These are phyloP conservation scores for Globicephala melas DNA, from an alignment of 2,113 vertebrate species.

Conservation along the genomic window DNA sequence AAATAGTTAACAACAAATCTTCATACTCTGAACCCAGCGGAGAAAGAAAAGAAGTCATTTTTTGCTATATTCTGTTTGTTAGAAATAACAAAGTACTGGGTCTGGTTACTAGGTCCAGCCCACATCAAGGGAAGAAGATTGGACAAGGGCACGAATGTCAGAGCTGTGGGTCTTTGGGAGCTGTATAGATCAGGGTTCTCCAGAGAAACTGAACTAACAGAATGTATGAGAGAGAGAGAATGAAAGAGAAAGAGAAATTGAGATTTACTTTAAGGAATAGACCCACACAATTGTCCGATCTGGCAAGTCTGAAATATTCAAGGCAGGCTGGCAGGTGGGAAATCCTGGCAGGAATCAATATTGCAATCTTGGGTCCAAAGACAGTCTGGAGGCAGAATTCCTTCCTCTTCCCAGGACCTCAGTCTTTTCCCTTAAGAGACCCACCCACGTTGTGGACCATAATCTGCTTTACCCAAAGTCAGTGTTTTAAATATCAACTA, in stretches of 20 bases:
- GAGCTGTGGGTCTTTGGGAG: background rate
- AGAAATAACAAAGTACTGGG: background rate
- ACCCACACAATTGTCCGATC: background rate
- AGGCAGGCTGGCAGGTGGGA: background rate
- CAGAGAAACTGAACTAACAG: background rate
- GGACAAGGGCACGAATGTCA: background rate
- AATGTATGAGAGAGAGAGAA: background rate
- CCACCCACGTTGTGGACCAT: background rate
- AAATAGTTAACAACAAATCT: background rate
- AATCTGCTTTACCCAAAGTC: background rate
- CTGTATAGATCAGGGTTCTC: background rate
- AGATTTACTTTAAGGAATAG: background rate
- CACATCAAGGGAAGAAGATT: background rate
- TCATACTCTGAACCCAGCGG: background rate
- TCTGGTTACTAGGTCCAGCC: background rate
- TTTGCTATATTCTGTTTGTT: background rate
- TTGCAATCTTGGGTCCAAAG: background rate
- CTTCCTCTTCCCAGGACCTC: background rate
- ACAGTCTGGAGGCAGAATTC: background rate
- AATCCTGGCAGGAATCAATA: background rate
- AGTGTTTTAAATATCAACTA: background rate
- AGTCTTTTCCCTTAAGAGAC: background rate
- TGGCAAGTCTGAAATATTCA: background rate
- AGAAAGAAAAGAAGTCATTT: background rate
- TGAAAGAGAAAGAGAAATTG: background rate